Conservation (phyloP, 2,797 vertebrate species). For the Spinus pinus region DNA sequence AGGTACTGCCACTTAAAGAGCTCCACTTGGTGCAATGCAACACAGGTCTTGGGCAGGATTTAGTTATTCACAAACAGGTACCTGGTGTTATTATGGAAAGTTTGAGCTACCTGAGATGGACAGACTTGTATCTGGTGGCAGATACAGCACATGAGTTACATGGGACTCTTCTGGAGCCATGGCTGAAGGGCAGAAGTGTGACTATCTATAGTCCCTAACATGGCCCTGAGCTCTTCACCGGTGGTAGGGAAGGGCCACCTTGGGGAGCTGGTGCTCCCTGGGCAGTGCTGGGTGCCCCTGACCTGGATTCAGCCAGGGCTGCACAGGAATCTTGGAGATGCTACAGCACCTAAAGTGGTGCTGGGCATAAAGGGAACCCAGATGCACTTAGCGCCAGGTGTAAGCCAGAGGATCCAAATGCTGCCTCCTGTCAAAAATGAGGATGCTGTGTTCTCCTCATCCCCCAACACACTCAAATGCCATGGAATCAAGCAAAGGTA, state of each 20-base stretch:
- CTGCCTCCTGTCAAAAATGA: not conserved
- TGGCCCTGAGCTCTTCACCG: not conserved
- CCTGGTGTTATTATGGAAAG: not conserved
- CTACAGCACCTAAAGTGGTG: not conserved
- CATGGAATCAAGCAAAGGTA: not conserved
- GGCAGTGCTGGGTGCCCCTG: not conserved
- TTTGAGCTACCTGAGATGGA: rapidly evolving
- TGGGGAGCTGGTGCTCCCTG: not conserved
- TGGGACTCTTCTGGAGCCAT: not conserved
- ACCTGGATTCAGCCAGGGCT: not conserved
- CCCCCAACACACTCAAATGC: rapidly evolving
- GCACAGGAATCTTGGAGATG: rapidly evolving
- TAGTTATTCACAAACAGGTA: not conserved
- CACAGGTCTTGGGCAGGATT: not conserved
- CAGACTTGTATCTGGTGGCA: not conserved
- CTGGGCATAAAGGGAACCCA: not conserved
- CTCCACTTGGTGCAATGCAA: not conserved
- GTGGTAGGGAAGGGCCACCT: not conserved
- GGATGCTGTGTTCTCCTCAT: not conserved
- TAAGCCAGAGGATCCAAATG: not conserved
- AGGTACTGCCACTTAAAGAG: not conserved
- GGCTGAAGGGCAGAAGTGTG: not conserved
- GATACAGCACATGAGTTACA: not conserved
- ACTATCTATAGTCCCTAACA: rapidly evolving
- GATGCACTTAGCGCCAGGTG: rapidly evolving